A percentile compares a stretch with the other conserved stretches of the same genome.
phyloP scores from a whole-genome alignment of 2,113 vertebrate species.

The Siniperca knerii region DNA sequence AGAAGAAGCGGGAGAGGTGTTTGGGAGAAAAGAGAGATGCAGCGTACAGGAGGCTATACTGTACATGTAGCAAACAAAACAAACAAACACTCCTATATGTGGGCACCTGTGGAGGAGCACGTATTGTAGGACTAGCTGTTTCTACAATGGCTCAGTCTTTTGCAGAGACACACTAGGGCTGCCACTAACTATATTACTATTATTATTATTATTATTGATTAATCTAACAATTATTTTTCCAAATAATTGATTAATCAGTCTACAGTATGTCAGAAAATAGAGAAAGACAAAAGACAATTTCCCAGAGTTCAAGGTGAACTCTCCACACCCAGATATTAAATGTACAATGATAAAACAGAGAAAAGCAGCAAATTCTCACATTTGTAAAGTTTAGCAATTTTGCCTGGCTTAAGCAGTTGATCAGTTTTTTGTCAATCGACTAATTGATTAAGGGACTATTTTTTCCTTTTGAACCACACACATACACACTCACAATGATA shows the following conservation, averaged over 20 bases:
- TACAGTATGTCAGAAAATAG: neutral
- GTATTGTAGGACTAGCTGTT: neutral
- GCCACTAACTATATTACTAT: neutral
- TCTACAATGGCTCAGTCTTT: too few relatives aligned
- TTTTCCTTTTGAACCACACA: neutral
- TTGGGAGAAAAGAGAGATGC: constrained; percentile 9
- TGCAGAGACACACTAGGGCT: neutral
- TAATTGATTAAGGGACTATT: neutral
- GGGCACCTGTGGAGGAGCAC: neutral
- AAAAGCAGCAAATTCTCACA: neutral
- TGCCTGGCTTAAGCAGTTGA: neutral
- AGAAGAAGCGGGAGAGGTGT: neutral
- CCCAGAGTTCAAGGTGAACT: neutral
- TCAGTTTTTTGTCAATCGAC: neutral
- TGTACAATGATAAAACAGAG: neutral
- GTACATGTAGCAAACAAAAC: too few relatives aligned
- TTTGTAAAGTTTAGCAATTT: neutral
- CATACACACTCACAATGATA: neutral
- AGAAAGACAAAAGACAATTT: neutral
- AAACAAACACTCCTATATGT: neutral
- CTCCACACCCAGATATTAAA: neutral
- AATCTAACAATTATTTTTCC: neutral
- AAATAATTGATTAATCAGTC: neutral
- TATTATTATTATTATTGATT: neutral
- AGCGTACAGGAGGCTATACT: neutral